A percentile compares a stretch with the other conserved stretches of the same genome.
Conservation (phyloP, 2,888 invertebrate species). For the Gnatocerus cornutus region DNA sequence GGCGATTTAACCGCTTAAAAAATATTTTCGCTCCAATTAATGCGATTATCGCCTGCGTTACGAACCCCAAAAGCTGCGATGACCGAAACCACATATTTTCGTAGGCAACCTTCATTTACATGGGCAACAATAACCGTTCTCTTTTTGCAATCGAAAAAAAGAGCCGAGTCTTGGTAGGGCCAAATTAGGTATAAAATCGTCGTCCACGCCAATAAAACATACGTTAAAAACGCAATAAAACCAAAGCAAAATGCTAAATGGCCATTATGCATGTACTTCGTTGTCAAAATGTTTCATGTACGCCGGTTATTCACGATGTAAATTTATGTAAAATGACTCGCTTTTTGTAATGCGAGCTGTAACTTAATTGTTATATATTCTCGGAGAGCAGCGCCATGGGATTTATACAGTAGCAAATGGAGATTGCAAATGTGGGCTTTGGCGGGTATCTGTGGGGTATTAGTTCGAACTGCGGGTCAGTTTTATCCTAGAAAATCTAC, state of each 20-base stretch:
- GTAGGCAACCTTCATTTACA: constrained; percentile 20
- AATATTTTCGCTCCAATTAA: constrained; percentile 35
- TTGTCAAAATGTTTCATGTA: constrained; percentile 66
- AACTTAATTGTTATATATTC: constrained; percentile 69
- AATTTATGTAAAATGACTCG: constrained; percentile 69
- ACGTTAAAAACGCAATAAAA: constrained; percentile 62
- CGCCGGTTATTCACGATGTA: constrained; percentile 67
- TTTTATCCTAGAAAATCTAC: constrained; percentile 43
- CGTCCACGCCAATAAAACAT: constrained; percentile 54
- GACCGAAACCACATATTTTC: constrained; percentile 1
- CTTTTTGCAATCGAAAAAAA: constrained; percentile 19
- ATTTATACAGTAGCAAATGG: constrained; percentile 41
- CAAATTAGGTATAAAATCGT: constrained; percentile 54
- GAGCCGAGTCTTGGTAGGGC: constrained; percentile 25
- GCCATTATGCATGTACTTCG: constrained; percentile 63
- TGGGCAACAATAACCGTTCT: constrained; percentile 12
- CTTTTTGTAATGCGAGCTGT: constrained; percentile 66
- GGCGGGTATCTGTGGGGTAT: constrained; percentile 13
- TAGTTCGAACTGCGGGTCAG: constrained; percentile 36
- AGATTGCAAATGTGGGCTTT: constrained; percentile 36
- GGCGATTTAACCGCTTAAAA: constrained; percentile 30
- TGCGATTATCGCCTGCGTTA: constrained; percentile 27
- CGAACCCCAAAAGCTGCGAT: background rate
- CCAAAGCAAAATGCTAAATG: constrained; percentile 63
- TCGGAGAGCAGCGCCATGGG: constrained; percentile 59